phyloP scores from a whole-genome alignment of 1,140 invertebrate genomes.

The Lycorma delicatula region DNA sequence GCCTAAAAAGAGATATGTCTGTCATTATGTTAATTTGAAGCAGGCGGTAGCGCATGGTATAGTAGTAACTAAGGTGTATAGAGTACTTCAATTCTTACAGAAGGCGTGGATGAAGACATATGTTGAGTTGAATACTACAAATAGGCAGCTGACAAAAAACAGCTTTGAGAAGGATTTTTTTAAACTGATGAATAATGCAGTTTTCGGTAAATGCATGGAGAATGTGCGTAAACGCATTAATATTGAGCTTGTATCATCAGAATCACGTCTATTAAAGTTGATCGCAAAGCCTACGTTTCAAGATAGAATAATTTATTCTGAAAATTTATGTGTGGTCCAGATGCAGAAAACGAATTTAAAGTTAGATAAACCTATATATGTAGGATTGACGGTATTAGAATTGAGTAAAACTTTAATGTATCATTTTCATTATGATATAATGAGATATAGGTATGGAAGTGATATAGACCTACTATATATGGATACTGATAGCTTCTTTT shows the following conservation, averaged over 20 bases:
- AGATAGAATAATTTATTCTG: conserved; percentile 15
- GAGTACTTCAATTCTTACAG: conserved; percentile 34
- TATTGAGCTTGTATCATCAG: conserved; percentile 29
- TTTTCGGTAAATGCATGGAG: conserved; percentile 36
- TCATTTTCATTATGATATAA: conserved; percentile 22
- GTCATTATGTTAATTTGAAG: conserved; percentile 32
- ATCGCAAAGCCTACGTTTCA: conserved; percentile 18
- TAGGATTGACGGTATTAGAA: conserved; percentile 19
- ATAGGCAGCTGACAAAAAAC: conserved; percentile 28
- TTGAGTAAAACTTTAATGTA: conserved; percentile 21
- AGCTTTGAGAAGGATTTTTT: conserved; percentile 36
- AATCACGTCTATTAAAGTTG: conserved; percentile 23
- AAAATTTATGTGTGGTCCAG: conserved; percentile 18
- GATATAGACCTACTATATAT: conserved; percentile 32
- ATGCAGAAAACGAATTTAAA: conserved; percentile 4
- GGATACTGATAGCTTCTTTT: conserved; percentile 38
- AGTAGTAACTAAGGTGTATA: conserved; percentile 34
- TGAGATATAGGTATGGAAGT: conserved; percentile 6
- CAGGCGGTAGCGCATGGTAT: conserved; percentile 27
- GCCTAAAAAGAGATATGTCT: conserved; percentile 29
- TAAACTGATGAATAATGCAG: conserved; percentile 36
- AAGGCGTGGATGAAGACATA: conserved; percentile 32
- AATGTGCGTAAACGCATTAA: conserved; percentile 32
- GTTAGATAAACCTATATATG: conserved; percentile 20
- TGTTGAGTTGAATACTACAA: conserved; percentile 33